Evolutionary conservation across 1,140 invertebrate genomes (phyloP), one percentile per base, ranked within the genome.

Genomic region (Lordiphosa clarofinis): DNA sequence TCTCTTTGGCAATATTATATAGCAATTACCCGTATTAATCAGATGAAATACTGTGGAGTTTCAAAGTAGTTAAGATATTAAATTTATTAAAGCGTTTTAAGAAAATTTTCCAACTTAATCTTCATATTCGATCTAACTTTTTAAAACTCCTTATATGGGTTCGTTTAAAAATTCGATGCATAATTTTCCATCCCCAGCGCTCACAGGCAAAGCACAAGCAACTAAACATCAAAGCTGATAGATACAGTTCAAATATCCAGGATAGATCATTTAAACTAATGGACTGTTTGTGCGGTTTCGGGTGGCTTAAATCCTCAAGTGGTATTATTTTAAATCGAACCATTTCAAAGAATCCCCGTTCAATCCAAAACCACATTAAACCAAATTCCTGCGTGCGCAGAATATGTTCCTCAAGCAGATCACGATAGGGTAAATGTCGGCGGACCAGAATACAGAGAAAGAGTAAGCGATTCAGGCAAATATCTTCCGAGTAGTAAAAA

Each of bases 391-490:
- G 56, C 24, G 60, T 60, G 2, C 9, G 10, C 33, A 47, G 48
- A 4, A 73, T 54, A n/a, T 84, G 79, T 28, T 56, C 40, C 10
- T 84, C 61, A 42, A 84, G 61, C 43, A 78, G 49, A 5, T 71
- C 37, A 0, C 73, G 61, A 40, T 73, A 84, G 11, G 78, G 78
- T 37, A 86, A 28, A n/a, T 44, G 13, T 0, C 35, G 42, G 3
- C 78, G 53, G 0, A 86, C 0, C 0, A 70, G 73, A 2, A 84
- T 6, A 7, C 28, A 47, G 4, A 79, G 9, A 0, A 61, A 37
- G 2, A 40, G 10, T 7, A 59, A 46, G 0, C 33, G 52, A 4
- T 42, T 44, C 3, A 84, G 11, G 11, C 73, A 86, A 11, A 84
- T 46, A 10, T 56, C 58, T 0, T 73, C 31, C 0, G 73, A 56